Conservation (phyloP, 1,140 invertebrate genomes). For the Caerostris extrusa region DNA sequence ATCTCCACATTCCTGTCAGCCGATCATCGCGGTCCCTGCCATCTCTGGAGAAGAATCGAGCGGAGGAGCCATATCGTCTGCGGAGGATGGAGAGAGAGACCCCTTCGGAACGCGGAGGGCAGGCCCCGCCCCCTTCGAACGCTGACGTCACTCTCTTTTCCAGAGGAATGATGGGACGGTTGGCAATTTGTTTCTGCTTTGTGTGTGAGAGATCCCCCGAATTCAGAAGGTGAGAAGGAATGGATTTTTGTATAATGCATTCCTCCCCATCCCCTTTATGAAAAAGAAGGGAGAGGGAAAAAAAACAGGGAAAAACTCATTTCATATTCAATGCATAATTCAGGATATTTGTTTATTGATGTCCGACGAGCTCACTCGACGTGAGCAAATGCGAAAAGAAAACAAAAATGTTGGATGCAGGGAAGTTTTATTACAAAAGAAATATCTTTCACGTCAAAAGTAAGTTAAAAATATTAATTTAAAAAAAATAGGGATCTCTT, state of each 20-base stretch:
- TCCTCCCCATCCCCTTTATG: not conserved
- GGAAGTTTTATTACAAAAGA: too few relatives aligned
- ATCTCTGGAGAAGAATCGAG: not conserved
- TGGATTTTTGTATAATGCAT: not conserved
- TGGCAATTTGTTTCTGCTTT: not conserved
- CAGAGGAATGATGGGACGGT: constrained; percentile 46
- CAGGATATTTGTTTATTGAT: not conserved
- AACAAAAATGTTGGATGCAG: not conserved
- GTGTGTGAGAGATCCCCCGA: constrained; percentile 19
- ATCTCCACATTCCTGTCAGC: constrained; percentile 41
- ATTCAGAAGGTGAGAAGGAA: not conserved
- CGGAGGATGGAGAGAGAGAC: not conserved
- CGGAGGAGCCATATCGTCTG: constrained; percentile 36
- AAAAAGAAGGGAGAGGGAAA: not conserved
- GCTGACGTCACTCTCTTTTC: constrained; percentile 40
- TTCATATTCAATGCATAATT: not conserved
- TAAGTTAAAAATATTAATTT: too few relatives aligned
- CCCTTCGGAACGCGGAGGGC: not conserved
- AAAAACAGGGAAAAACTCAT: not conserved
- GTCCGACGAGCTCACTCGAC: not conserved
- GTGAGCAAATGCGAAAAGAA: not conserved
- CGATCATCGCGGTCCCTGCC: not conserved
- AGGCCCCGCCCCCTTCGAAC: not conserved
- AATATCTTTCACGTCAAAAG: too few relatives aligned
- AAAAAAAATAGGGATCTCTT: too few relatives aligned